Percentiles rank a stretch among this genome's conserved stretches.
Conservation (phyloP, 30 jellyfish, hydroid and myxozoan genomes). For the Cassiopea xamachana region DNA sequence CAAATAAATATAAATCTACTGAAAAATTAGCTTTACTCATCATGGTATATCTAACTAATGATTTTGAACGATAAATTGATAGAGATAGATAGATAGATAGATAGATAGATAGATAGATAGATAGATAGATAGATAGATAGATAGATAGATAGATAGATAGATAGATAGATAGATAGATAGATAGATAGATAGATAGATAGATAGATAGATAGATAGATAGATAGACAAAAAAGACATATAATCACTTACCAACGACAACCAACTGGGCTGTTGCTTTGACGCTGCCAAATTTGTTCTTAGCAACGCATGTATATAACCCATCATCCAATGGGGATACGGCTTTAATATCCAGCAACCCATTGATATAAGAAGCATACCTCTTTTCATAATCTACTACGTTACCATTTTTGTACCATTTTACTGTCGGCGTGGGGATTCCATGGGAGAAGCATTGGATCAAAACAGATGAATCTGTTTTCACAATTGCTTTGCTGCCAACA, state of each 20-base stretch:
- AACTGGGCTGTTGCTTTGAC: slow-evolving; percentile 33
- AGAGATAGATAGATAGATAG: too few species aligned
- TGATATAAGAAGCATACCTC: slow-evolving; percentile 35
- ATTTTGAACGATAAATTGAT: too few species aligned
- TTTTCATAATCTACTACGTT: slow-evolving; percentile 29
- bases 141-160: too few species aligned
- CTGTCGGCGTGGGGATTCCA: slow-evolving; percentile 74
- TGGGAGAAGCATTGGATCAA: slow-evolving; percentile 62
- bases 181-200: too few species aligned
- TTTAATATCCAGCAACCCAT: slow-evolving; percentile 55
- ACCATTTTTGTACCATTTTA: slow-evolving; percentile 79
- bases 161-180: too few species aligned
- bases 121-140: too few species aligned
- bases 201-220: too few species aligned
- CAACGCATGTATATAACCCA: slow-evolving; percentile 73
- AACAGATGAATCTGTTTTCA: slow-evolving; percentile 22
- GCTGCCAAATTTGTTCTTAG: slow-evolving; percentile 73
- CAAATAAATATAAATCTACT: too few species aligned
- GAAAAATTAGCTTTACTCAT: too few species aligned
- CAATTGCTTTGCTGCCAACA: slow-evolving; percentile 63
- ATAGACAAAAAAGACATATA: too few species aligned
- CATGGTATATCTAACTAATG: too few species aligned
- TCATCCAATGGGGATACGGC: slow-evolving; percentile 64
- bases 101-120: too few species aligned
- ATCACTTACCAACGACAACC: slow-evolving; percentile 75